Conservation (phyloP, 1,140 invertebrate species). For the Sesamia nonagrioides region DNA sequence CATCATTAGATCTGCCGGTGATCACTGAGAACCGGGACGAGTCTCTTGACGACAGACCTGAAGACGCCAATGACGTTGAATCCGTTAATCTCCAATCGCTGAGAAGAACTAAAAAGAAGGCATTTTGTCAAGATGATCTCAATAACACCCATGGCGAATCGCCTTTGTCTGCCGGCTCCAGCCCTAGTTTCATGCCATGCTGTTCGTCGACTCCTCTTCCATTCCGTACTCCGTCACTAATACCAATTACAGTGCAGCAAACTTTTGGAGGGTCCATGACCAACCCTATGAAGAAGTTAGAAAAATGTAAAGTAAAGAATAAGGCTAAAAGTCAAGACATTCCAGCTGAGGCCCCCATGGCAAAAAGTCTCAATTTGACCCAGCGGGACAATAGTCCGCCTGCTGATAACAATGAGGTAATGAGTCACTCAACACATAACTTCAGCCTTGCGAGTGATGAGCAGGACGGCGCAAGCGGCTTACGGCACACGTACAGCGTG, state of each 20-base stretch:
- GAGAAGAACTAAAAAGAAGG: conserved; percentile 60
- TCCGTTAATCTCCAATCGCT: conserved; percentile 38
- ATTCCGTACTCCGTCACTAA: conserved; percentile 14
- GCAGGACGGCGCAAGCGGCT: no score
- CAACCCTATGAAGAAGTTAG: conserved; percentile 53
- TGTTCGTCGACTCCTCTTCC: conserved; percentile 23
- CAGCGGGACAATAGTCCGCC: conserved; percentile 11
- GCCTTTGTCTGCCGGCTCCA: conserved; percentile 62
- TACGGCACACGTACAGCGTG: no score
- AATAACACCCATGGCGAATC: conserved; percentile 57
- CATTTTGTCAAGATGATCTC: conserved; percentile 70
- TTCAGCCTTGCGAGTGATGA: no score
- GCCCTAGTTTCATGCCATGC: conserved; percentile 41
- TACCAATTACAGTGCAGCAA: background rate
- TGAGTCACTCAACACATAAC: conserved; percentile 65
- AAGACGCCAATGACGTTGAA: conserved; percentile 29
- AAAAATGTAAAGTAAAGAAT: conserved; percentile 10
- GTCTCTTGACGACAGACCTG: conserved; percentile 54
- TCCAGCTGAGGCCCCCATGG: conserved; percentile 52
- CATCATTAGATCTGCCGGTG: conserved; percentile 71
- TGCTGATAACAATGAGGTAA: conserved; percentile 56
- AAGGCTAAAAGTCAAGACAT: background rate
- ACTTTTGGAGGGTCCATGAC: conserved; percentile 50
- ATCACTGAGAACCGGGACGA: conserved; percentile 72
- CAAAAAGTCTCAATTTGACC: conserved; percentile 68